Base-by-base conservation (phyloP, 2,113 vertebrate species). In the Cromileptes altivelis region DNA sequence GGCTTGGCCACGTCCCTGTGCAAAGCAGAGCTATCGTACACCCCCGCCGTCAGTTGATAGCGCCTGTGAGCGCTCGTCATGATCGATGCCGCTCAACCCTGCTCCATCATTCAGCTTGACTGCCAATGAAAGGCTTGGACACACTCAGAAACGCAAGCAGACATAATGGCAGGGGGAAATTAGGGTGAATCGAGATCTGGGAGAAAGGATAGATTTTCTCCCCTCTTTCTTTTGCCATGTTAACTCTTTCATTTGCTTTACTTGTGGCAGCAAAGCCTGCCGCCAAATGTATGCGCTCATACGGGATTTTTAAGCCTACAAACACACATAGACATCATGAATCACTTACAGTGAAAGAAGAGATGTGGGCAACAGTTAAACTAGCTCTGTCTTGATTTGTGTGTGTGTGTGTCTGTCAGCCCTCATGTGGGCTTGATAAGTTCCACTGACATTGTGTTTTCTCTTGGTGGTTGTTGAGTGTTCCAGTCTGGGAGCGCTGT, bases 371-470 rank as follows among this genome's bases (percentile, higher is more conserved):
- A 92, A 85, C 82, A 89, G 84, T 93, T 90, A 83, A 89, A 91
- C 91, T 75, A 75, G 87, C 82, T 82, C 75, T 37, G 85, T 82
- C 85, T 85, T 84, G 75, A 81, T 81, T 81, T 75, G 50, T 79
- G 57, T 58, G 57, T 70, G 81, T 79, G 65, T 73, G 60, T 76
- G 83, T 91, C 61, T 84, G 86, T 91, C 85, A 85, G 68, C 72
- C 82, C 87, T 93, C 92, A 91, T 94, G 90, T 93, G 91, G 91
- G 93, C 89, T 91, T 89, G 92, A 93, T 94, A 93, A 94, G 93
- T 94, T 93, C 85, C 79, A 82, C 92, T 92, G 92, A 94, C 91
- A 92, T 80, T 91, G 89, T 93, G 92, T 93, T 94, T 94, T 93
- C 90, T 91, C 92, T 94, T 85, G 75, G 93, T 87, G 94, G 91